phyloP scores from a whole-genome alignment of 2,113 vertebrate species.

The Cricetomys ansorgei region DNA sequence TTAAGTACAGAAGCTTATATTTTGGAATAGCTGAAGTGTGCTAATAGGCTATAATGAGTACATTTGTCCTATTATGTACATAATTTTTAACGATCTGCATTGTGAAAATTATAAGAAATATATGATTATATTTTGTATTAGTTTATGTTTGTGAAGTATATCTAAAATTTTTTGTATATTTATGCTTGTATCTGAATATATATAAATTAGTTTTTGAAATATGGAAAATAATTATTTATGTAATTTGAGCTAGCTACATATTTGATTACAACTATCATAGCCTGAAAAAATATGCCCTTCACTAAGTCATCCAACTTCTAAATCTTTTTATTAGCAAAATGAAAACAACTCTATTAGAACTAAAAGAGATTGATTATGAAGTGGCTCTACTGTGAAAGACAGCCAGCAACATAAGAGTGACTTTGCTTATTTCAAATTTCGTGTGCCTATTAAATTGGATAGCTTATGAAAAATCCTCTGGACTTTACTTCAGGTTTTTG shows the following conservation, averaged over 20 bases:
- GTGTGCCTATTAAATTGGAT: not conserved
- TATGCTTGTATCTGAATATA: not conserved
- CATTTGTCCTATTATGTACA: not conserved
- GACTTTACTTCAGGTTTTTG: not conserved
- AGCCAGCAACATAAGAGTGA: not conserved
- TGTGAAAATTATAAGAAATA: not conserved
- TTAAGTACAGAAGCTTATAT: not conserved
- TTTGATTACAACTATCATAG: not conserved
- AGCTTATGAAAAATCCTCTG: not conserved
- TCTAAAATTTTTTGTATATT: not conserved
- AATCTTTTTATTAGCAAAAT: constrained; percentile 32
- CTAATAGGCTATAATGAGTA: not conserved
- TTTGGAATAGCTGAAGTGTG: not conserved
- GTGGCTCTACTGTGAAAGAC: not conserved
- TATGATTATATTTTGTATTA: not conserved
- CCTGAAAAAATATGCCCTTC: not conserved
- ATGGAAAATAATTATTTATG: not conserved
- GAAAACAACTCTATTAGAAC: not conserved
- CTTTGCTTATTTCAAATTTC: not conserved
- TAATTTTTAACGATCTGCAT: not conserved
- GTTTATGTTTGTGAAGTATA: not conserved
- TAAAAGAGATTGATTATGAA: not conserved
- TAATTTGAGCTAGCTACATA: not conserved
- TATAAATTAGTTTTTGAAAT: not conserved
- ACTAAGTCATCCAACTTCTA: not conserved